A percentile compares a stretch with the other conserved stretches of the same genome.
Conservation (phyloP, 2,113 vertebrate species). For the Erpornis zantholeuca region DNA sequence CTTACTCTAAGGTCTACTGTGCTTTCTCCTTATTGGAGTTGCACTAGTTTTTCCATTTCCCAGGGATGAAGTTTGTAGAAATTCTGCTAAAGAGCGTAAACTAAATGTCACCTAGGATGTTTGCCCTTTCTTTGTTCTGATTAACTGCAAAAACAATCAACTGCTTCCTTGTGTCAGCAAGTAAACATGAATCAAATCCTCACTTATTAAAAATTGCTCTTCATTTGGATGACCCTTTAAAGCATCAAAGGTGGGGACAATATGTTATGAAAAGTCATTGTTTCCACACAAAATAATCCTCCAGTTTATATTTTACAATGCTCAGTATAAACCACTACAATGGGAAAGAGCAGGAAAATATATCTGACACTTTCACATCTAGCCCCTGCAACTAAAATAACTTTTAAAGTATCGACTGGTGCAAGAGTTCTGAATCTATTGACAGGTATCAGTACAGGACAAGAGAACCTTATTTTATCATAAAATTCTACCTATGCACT, state of each 20-base stretch:
- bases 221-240: neutral
- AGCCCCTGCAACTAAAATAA: neutral
- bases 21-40: neutral
- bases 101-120: neutral
- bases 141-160: neutral
- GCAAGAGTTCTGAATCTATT: neutral
- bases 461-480: rapidly evolving
- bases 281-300: neutral
- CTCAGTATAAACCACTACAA: neutral
- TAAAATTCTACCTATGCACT: neutral
- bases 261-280: neutral
- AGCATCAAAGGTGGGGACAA: neutral
- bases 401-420: neutral
- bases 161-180: neutral
- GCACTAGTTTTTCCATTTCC: neutral
- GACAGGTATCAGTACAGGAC: rapidly evolving
- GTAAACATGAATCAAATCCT: neutral
- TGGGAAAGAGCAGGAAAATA: neutral
- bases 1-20: neutral
- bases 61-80: neutral
- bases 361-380: neutral
- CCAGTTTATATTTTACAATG: neutral
- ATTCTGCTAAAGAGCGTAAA: neutral
- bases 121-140: neutral
- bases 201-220: neutral